These are phyloP conservation scores for Noctua fimbriata DNA, from an alignment of 2,888 invertebrate genomes.

Conservation along the genomic window DNA sequence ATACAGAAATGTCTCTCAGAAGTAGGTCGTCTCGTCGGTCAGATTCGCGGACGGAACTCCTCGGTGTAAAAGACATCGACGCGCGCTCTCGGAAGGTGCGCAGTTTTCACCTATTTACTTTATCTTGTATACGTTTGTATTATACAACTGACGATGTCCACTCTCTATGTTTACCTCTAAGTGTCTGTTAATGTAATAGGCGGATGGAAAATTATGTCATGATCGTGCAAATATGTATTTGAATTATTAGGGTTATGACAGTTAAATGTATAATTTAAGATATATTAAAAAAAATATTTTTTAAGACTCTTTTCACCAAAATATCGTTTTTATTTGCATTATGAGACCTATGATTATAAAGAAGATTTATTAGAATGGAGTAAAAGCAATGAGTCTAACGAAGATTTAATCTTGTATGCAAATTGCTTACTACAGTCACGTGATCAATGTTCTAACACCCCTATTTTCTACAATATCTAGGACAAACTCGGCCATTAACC, in stretches of 20 bases:
- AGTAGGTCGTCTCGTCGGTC: constrained; percentile 69
- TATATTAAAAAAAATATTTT: not conserved
- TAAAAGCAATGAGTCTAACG: not conserved
- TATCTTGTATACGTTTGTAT: constrained; percentile 53
- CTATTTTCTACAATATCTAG: constrained; percentile 36
- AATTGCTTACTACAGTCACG: not conserved
- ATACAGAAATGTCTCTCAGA: constrained; percentile 64
- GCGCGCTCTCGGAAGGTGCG: constrained; percentile 64
- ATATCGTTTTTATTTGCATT: accelerated
- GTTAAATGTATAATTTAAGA: not conserved
- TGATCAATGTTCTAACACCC: constrained; percentile 13
- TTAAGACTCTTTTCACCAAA: not conserved
- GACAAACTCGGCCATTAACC: constrained; percentile 25
- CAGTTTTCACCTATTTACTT: constrained; percentile 75
- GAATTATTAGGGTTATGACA: too few relatives aligned
- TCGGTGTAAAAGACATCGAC: constrained; percentile 68
- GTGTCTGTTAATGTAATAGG: not conserved
- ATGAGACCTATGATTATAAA: not conserved
- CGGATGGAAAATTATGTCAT: constrained; percentile 6
- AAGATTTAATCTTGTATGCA: not conserved
- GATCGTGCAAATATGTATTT: not conserved
- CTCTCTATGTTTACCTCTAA: constrained; percentile 58
- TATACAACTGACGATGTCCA: constrained; percentile 62
- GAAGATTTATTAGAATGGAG: too few relatives aligned
- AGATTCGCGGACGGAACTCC: constrained; percentile 71